These are phyloP conservation scores for Musca domestica DNA, from an alignment of 1,140 invertebrate genomes.

Conservation along the genomic window DNA sequence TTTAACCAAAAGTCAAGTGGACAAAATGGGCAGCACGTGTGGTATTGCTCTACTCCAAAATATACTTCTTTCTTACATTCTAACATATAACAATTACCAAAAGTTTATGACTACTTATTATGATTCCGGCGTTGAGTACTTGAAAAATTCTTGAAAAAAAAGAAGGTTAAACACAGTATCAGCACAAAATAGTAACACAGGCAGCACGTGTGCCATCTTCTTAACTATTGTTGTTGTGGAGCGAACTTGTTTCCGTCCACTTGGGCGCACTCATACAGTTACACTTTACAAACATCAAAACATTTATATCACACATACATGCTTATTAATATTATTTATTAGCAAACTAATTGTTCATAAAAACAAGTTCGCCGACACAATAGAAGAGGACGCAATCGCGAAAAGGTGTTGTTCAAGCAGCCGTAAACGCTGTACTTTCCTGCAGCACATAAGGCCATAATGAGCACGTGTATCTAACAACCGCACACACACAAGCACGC, in stretches of 20 bases:
- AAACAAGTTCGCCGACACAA: background rate
- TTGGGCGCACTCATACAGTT: background rate
- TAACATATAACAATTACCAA: background rate
- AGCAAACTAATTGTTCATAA: constrained; percentile 14
- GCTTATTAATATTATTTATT: constrained; percentile 21
- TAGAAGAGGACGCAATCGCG: background rate
- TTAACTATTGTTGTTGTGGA: constrained; percentile 25
- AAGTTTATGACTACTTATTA: no score
- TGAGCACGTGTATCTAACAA: constrained; percentile 37
- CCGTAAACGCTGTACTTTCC: constrained; percentile 30
- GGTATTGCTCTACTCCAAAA: background rate
- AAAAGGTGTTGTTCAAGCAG: background rate
- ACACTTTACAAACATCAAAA: background rate
- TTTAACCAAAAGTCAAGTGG: constrained; percentile 45
- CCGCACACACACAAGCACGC: constrained; percentile 9
- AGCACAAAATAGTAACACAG: background rate
- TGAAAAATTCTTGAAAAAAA: no score
- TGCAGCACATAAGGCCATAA: background rate
- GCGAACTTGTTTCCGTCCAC: background rate
- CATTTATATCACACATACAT: background rate
- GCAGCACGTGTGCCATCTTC: constrained; percentile 13
- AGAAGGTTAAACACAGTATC: no score
- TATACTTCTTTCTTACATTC: background rate
- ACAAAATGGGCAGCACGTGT: constrained; percentile 31
- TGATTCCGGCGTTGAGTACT: no score